phyloP scores from a whole-genome alignment of 1,140 invertebrate species.

The Ctenoplectra terminalis region DNA sequence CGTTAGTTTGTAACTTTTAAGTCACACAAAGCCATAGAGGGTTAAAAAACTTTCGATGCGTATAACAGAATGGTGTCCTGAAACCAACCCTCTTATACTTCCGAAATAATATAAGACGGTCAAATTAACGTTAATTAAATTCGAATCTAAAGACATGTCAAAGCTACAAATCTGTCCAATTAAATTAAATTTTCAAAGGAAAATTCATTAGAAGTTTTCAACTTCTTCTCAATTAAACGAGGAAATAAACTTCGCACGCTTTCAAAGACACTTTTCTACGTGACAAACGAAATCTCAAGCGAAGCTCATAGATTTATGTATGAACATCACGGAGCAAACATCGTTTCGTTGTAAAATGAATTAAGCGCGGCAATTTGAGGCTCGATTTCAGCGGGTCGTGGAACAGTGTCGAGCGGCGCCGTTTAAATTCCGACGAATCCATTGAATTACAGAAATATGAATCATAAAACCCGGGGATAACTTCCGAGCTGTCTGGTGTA shows the following conservation, averaged over 20 bases:
- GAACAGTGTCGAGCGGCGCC: background rate
- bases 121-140: too few relatives aligned
- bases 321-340: background rate
- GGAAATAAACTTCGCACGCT: background rate
- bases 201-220: too few relatives aligned
- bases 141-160: too few relatives aligned
- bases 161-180: too few relatives aligned
- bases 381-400: background rate
- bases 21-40: too few relatives aligned
- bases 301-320: background rate
- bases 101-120: too few relatives aligned
- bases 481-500: constrained; percentile 35
- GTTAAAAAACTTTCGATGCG: too few relatives aligned
- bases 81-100: too few relatives aligned
- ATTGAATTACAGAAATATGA: constrained; percentile 51
- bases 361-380: background rate
- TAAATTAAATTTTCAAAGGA: too few relatives aligned
- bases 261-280: background rate
- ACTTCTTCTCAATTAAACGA: background rate
- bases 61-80: too few relatives aligned
- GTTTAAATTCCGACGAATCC: constrained; percentile 24
- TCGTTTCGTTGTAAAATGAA: background rate
- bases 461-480: constrained; percentile 52
- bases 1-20: too few relatives aligned
- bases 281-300: background rate